Evolutionary conservation across 2,888 invertebrate species (phyloP).

Genomic region (Invenusta paracnida): DNA sequence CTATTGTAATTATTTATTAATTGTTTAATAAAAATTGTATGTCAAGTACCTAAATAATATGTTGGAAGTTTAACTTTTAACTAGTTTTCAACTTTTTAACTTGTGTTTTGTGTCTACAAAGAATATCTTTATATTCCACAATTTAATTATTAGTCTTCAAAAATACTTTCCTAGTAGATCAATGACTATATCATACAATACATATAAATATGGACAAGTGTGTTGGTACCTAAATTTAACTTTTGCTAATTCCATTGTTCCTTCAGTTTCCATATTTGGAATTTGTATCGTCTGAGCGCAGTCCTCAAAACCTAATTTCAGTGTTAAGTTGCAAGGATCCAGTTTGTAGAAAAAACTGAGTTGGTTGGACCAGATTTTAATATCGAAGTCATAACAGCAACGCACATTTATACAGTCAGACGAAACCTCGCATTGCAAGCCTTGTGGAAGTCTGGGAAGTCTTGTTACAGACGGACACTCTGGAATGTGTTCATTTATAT

Average conservation of each 20-base stretch:
- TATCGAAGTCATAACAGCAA: constrained; percentile 45
- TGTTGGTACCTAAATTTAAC: not conserved
- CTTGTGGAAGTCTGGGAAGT: constrained; percentile 45
- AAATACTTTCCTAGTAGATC: too few species aligned
- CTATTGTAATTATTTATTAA: too few species aligned
- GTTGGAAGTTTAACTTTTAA: too few species aligned
- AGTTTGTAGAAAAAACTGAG: constrained; percentile 43
- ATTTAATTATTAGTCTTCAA: too few species aligned
- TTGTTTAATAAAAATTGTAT: too few species aligned
- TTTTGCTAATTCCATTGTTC: not conserved
- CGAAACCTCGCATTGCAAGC: constrained; percentile 42
- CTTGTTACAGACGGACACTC: constrained; percentile 46
- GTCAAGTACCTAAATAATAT: too few species aligned
- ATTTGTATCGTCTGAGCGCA: not conserved
- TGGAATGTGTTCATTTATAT: too few species aligned
- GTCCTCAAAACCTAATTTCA: constrained; percentile 45
- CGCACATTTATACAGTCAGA: constrained; percentile 45
- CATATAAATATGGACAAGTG: too few species aligned
- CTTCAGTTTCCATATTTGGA: not conserved
- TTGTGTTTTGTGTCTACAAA: too few species aligned
- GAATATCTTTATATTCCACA: too few species aligned
- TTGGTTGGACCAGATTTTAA: constrained; percentile 40
- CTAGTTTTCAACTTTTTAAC: too few species aligned
- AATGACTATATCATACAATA: too few species aligned
- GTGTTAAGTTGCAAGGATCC: constrained; percentile 44